These are phyloP conservation scores for Callipepla squamata DNA, from an alignment of 2,113 vertebrate genomes.

Conservation along the genomic window DNA sequence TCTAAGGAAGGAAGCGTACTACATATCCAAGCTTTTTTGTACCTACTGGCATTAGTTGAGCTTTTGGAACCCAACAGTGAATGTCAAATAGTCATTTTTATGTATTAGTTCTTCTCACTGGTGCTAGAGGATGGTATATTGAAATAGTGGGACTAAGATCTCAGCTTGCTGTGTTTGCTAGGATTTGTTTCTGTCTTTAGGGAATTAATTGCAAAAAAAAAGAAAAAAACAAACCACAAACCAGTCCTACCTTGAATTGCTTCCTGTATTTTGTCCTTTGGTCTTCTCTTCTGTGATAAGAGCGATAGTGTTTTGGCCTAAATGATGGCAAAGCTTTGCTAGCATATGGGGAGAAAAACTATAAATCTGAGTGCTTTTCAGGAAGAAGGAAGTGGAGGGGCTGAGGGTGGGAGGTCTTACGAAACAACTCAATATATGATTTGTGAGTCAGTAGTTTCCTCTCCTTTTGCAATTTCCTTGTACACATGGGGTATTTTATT, in stretches of 20 bases:
- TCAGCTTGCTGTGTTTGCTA: neutral
- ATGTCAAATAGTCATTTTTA: neutral
- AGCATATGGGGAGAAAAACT: neutral
- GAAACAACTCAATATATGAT: neutral
- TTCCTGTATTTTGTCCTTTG: conserved; percentile 4
- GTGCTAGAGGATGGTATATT: neutral
- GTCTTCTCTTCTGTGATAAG: neutral
- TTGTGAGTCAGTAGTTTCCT: conserved; percentile 17
- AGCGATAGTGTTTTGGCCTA: neutral
- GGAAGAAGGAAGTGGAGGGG: neutral
- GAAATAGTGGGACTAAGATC: neutral
- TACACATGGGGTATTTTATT: neutral
- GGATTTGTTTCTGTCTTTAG: neutral
- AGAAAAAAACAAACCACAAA: too few species aligned
- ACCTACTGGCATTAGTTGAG: neutral
- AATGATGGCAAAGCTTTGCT: neutral
- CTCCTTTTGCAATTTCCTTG: neutral
- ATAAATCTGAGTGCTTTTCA: neutral
- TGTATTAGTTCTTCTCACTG: neutral
- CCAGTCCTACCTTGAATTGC: neutral
- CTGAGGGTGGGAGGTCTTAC: neutral
- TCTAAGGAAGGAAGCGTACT: neutral
- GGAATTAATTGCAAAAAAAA: neutral
- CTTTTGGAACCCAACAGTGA: neutral
- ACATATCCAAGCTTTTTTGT: neutral